phyloP scores from a whole-genome alignment of 2,797 vertebrate species.

The Liparis tanakae region DNA sequence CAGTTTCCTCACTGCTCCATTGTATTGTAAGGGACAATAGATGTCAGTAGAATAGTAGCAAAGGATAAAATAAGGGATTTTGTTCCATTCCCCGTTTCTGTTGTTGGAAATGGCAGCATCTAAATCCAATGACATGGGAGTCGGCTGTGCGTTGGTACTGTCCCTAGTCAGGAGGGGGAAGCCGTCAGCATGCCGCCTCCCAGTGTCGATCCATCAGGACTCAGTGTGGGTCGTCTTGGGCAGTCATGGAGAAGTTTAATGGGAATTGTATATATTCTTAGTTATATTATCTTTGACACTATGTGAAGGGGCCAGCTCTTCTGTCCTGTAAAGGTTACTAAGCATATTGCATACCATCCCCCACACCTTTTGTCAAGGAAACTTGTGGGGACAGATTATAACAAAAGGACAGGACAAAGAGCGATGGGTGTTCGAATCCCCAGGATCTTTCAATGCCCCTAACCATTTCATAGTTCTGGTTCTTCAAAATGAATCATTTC shows the following conservation, averaged over 20 bases:
- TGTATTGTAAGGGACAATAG: slow-evolving; percentile 58
- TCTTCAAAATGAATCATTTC: too few relatives aligned
- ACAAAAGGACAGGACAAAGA: too few relatives aligned
- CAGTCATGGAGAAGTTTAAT: background rate
- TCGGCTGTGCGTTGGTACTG: slow-evolving; percentile 45
- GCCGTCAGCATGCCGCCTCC: slow-evolving; percentile 15
- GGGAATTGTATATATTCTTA: too few relatives aligned
- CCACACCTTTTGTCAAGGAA: too few relatives aligned
- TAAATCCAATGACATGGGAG: slow-evolving; percentile 64
- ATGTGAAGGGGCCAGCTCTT: too few relatives aligned
- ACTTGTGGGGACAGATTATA: too few relatives aligned
- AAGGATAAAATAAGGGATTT: slow-evolving; percentile 47
- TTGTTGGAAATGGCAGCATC: slow-evolving; percentile 37
- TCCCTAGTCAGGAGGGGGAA: slow-evolving; percentile 39
- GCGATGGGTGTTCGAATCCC: too few relatives aligned
- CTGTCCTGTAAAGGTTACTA: too few relatives aligned
- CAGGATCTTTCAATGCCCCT: too few relatives aligned
- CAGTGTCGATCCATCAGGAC: slow-evolving; percentile 13
- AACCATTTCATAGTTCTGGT: too few relatives aligned
- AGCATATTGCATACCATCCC: too few relatives aligned
- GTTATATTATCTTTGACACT: too few relatives aligned
- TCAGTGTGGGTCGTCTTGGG: background rate
- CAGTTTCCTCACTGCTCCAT: slow-evolving; percentile 56
- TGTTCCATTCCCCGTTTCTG: slow-evolving; percentile 39
- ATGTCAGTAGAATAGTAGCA: slow-evolving; percentile 41